Base-by-base conservation (phyloP, 2,797 vertebrate genomes). In the Eulemur albifrons region DNA sequence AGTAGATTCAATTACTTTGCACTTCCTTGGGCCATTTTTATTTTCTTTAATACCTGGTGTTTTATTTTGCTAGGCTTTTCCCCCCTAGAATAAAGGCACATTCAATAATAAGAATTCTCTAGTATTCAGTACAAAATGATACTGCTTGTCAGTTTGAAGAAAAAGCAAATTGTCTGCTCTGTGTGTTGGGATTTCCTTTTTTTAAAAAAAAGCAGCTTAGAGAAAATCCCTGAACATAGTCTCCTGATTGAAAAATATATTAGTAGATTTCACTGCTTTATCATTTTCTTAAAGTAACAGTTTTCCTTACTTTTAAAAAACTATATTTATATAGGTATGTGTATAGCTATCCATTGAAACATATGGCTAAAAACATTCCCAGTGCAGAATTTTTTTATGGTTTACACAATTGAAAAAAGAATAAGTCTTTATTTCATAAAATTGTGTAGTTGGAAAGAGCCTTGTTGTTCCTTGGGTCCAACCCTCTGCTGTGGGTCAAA, bases 211-310 rank as follows among this genome's bases (percentile, higher is more conserved):
- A 89, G 86, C 86, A 83, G 97, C 95, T 97, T 97, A 97, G 92
- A 96, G 97, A 95, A 97, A 98, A 97, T 97, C 96, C 96, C 79
- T 69, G 82, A 94, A 96, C 88, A 95, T 52, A 48, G 95, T 90
- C 70, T 97, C 20, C 82, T 96, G 93, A 98, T 96, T 97, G 96
- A 97, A 98, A 98, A 98, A 96, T 95, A 84, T 95, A 96, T 97
- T 96, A 96, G 94, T 94, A 90, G 81, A 72, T 96, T 94, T 94
- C 75, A 75, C 0, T 20, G 97, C 92, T 96, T 87, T 92, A 70
- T 96, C 93, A 88, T 97, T 97, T 97, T 97, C 95, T 97, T 96
- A 96, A 93, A 96, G 95, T 90, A 90, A 95, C 95, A 96, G 85
- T 94, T 90, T 93, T 87, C 61, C 50, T 96, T 93, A 63, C 61